These are phyloP conservation scores for Epizoanthus scotinus DNA, from an alignment of 92 coral and sea anemone species.

Conservation along the genomic window DNA sequence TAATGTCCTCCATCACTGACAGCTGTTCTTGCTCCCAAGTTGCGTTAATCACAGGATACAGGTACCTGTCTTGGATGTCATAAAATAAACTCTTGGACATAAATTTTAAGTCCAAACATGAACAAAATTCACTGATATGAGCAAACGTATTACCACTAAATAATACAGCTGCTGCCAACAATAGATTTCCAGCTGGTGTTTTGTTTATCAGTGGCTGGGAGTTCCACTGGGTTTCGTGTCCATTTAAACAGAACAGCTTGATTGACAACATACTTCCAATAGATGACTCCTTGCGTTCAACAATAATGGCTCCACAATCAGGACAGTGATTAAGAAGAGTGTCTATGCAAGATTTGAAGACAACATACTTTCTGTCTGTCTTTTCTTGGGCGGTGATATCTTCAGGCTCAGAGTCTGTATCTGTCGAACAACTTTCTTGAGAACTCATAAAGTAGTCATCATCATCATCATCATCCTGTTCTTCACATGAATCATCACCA, in stretches of 20 bases:
- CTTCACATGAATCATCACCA: too few relatives aligned
- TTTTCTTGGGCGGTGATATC: too few relatives aligned
- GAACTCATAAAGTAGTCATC: too few relatives aligned
- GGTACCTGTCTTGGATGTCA: conserved; percentile 26
- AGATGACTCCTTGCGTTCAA: conserved; percentile 10
- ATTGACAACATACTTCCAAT: conserved; percentile 28
- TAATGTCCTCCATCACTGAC: conserved; percentile 23
- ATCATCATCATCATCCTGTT: too few relatives aligned
- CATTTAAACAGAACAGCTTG: conserved; percentile 34
- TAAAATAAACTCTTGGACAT: conserved; percentile 30
- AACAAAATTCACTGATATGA: conserved; percentile 36
- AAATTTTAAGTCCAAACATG: conserved; percentile 34
- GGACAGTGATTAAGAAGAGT: conserved; percentile 38
- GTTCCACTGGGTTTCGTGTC: conserved; percentile 30
- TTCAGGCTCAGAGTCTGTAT: too few relatives aligned
- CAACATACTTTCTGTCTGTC: conserved; percentile 37
- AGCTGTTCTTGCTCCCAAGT: conserved; percentile 39
- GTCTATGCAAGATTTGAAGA: conserved; percentile 27
- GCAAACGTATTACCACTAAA: conserved; percentile 45
- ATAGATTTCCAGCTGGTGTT: conserved; percentile 47
- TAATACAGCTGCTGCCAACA: conserved; percentile 36
- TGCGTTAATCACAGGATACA: conserved; percentile 32
- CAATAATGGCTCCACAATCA: conserved; percentile 28
- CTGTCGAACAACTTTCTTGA: too few relatives aligned
- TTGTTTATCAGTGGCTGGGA: conserved; percentile 40